phyloP scores from a whole-genome alignment of 1,140 invertebrate genomes.

The Trichogramma pretiosum region DNA sequence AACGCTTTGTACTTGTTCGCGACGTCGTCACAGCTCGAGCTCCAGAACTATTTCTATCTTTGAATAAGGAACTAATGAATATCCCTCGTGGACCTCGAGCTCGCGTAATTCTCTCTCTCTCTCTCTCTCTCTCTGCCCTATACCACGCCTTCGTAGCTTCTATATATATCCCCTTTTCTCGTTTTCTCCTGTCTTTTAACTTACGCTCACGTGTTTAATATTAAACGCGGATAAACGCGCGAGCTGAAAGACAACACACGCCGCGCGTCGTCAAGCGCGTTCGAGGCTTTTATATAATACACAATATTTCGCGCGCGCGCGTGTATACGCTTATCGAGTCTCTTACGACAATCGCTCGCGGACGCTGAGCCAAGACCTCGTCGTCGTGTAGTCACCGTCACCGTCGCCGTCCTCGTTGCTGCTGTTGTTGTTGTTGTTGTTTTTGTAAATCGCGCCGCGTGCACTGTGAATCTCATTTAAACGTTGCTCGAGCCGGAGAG shows the following conservation, averaged over 20 bases:
- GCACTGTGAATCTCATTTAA: no score
- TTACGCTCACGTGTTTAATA: background rate
- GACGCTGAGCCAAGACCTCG: no score
- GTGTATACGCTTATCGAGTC: conserved; percentile 25
- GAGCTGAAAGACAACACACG: no score
- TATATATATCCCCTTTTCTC: conserved; percentile 12
- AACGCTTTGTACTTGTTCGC: conserved; percentile 46
- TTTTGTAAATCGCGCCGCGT: no score
- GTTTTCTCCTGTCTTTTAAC: conserved; percentile 10
- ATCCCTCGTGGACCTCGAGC: conserved; percentile 31
- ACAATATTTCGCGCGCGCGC: conserved; percentile 26
- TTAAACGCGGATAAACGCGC: no score
- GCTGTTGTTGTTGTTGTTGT: no score
- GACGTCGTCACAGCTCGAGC: conserved; percentile 24
- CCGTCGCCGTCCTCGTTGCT: no score
- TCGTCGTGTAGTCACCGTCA: no score
- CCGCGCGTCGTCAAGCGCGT: no score
- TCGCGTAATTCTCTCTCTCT: conserved; percentile 15
- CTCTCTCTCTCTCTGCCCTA: conserved; percentile 17
- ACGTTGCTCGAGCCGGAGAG: no score
- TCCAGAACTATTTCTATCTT: conserved; percentile 44
- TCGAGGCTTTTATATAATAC: background rate
- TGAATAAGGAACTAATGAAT: conserved; percentile 48
- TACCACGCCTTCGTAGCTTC: background rate
- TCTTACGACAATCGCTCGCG: no score